Evolutionary conservation across 2,797 vertebrate genomes (phyloP), one percentile per base, ranked within the genome.

Genomic region (Cyclopterus lumpus): DNA sequence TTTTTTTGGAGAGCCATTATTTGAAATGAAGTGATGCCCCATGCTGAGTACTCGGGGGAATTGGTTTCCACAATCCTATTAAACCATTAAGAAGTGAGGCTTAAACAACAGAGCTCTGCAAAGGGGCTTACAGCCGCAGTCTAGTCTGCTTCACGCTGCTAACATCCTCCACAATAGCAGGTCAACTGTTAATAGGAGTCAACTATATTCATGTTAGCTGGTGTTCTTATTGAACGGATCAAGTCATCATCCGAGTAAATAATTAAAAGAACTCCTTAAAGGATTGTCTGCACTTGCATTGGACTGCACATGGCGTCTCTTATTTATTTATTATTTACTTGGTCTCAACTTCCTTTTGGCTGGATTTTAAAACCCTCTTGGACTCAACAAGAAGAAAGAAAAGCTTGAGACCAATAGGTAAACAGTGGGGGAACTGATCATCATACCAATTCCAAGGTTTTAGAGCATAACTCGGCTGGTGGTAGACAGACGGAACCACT

Each of bases 61-160:
- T 87, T 81, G 78, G 67, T 48, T 76, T 71, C 51, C 40, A 58
- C 38, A 20, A 90, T 91, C 88, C 82, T 58, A 80, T 91, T 88
- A 91, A 86, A 75, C 67, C 75, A 78, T 87, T 88, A 87, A 78
- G 80, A 72, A 48, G 75, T 26, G 28, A 53, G 60, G 85, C 83
- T 89, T 90, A 86, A 83, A 83, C 38, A 18, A 49, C 46, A 61
- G 67, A 76, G 77, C 71, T 78, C 62, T 24, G 60, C 55, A 38
- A 18, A 38, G 26, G 24, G 73, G 76, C 75, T 89, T 86, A 81
- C 18, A 46, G 22, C 20, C n/a, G 0, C 8, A 40, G 74, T 78
- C 54, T 57, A 18, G 54, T 54, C 83, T 26, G 26, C 65, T 68
- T 81, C 3, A 67, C 69, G 30, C 30, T 6, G n/a, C 38, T 57